phyloP scores from a whole-genome alignment of 2,797 vertebrate genomes.

The Urophycis tenuis region DNA sequence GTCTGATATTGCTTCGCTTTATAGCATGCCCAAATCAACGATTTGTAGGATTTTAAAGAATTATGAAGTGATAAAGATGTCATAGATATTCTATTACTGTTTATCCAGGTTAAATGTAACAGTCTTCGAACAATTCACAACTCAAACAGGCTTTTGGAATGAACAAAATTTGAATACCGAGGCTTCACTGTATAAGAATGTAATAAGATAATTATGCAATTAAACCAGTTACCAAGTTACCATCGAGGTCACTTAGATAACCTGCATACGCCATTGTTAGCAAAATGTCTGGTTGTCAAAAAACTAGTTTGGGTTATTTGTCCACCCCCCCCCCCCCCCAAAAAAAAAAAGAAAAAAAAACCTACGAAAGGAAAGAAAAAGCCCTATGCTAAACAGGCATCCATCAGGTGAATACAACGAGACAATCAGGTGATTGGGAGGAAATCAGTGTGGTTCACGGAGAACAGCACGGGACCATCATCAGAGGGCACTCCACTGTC shows the following conservation, averaged over 20 bases:
- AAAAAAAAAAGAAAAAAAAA: not conserved
- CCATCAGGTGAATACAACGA: conserved; percentile 35
- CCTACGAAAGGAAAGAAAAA: not conserved
- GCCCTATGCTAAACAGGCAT: not conserved
- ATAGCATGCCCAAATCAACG: no score
- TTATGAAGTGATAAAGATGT: no score
- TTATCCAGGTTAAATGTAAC: no score
- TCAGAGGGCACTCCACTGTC: conserved; percentile 30
- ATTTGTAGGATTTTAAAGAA: no score
- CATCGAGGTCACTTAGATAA: not conserved
- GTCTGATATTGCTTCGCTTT: no score
- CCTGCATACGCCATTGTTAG: not conserved
- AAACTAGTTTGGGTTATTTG: not conserved
- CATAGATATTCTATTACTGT: no score
- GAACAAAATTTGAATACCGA: no score
- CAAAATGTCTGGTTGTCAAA: not conserved
- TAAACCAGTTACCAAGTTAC: not conserved
- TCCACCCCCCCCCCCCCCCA: no score
- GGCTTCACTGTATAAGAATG: no score
- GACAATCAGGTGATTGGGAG: conserved; percentile 62
- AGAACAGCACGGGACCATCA: conserved; percentile 48
- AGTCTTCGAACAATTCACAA: no score
- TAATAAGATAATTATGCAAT: not conserved
- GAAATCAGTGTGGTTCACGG: conserved; percentile 66
- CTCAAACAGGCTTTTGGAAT: no score